phyloP scores from a whole-genome alignment of 2,113 vertebrate genomes.

The Xenopus laevis region DNA sequence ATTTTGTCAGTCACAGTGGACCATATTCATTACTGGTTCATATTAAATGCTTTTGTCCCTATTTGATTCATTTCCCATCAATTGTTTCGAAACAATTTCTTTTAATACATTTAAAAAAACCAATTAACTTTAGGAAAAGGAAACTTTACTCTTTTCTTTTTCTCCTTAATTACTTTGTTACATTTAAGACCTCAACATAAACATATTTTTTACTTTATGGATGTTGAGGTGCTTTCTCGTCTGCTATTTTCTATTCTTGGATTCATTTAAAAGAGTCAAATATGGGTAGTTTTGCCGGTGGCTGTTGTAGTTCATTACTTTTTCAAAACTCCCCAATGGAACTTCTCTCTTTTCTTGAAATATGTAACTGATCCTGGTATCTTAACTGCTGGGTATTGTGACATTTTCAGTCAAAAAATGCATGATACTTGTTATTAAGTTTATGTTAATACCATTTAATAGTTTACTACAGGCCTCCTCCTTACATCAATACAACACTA shows the following conservation, averaged over 20 bases:
- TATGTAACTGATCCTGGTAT: too few species aligned
- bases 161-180: background rate
- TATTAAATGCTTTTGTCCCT: background rate
- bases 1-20: too few species aligned
- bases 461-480: too few species aligned
- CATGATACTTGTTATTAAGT: too few species aligned
- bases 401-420: too few species aligned
- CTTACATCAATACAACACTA: too few species aligned
- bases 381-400: too few species aligned
- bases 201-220: background rate
- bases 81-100: background rate
- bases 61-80: background rate
- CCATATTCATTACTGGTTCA: too few species aligned
- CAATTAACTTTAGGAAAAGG: background rate
- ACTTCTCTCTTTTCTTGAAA: background rate
- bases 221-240: background rate
- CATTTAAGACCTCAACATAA: background rate
- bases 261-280: background rate
- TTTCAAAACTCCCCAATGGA: slow-evolving; percentile 3
- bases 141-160: background rate
- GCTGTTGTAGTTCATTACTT: background rate
- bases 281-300: background rate
- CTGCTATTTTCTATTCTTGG: background rate
- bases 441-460: too few species aligned
- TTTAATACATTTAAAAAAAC: background rate